Conservation (phyloP, 2,797 vertebrate species). For the Darevskia nairensis region DNA sequence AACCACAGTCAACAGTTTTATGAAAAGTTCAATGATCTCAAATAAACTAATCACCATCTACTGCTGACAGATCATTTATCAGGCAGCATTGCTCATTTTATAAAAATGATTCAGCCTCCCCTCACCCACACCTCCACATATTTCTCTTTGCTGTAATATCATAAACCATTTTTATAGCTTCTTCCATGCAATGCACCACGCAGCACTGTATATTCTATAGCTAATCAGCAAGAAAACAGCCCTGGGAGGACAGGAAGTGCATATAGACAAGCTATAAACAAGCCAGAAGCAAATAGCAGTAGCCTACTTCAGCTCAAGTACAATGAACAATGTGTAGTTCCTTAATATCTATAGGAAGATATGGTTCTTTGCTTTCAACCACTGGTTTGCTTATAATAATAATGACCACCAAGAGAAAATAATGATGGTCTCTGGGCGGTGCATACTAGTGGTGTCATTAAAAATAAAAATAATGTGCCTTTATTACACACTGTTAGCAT, state of each 20-base stretch:
- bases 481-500: neutral
- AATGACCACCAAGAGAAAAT: slow-evolving; percentile 7
- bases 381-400: neutral
- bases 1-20: slow-evolving; percentile 56
- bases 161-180: slow-evolving; percentile 69
- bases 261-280: neutral
- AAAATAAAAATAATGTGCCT: neutral
- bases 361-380: neutral
- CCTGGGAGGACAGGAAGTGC: slow-evolving; percentile 7
- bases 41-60: slow-evolving; percentile 65
- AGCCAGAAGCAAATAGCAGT: neutral
- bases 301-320: neutral
- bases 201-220: slow-evolving; percentile 61
- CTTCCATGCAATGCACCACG: slow-evolving; percentile 49
- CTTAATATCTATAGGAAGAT: neutral
- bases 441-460: neutral
- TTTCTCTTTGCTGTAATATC: slow-evolving; percentile 56
- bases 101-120: slow-evolving; percentile 48
- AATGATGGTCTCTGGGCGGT: neutral
- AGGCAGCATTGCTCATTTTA: slow-evolving; percentile 56
- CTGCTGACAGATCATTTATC: slow-evolving; percentile 58
- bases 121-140: slow-evolving; percentile 31
- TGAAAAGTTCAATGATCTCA: slow-evolving; percentile 65
- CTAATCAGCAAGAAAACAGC: slow-evolving; percentile 67
- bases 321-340: neutral